Evolutionary conservation across 2,888 invertebrate genomes (phyloP).

Genomic region (Gymnocheta viridis): DNA sequence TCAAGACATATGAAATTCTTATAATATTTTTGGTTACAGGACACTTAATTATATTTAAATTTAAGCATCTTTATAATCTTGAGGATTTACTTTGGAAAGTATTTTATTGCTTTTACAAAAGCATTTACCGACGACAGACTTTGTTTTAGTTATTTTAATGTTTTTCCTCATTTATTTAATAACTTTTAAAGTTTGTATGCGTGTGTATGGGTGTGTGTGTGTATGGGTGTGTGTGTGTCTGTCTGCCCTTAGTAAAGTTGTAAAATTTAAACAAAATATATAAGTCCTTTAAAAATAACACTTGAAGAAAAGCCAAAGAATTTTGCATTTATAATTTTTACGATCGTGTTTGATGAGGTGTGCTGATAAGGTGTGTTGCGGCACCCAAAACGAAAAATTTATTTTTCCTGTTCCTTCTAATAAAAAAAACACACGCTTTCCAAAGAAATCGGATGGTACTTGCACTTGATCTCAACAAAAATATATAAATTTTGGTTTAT

Average conservation of each 20-base stretch:
- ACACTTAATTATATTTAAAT: neutral
- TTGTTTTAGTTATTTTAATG: constrained; percentile 5
- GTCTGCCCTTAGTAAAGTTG: neutral
- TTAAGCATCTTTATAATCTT: constrained; percentile 13
- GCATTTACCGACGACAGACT: neutral
- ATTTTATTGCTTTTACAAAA: neutral
- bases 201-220: neutral
- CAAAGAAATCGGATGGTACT: no score
- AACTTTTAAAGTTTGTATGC: neutral
- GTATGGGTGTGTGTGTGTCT: neutral
- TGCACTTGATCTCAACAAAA: no score
- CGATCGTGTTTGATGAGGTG: no score
- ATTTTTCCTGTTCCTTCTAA: no score
- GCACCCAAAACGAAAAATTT: no score
- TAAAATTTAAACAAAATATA: neutral
- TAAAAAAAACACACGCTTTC: no score
- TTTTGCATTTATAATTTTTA: no score
- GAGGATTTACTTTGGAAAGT: neutral
- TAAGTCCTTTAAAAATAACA: neutral
- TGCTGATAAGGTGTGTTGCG: no score
- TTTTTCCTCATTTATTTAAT: neutral
- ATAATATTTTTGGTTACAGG: neutral
- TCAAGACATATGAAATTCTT: neutral
- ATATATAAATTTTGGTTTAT: no score
- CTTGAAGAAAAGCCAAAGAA: neutral